Conservation (phyloP, 2,113 vertebrate genomes). For the Glaucidium brasilianum region DNA sequence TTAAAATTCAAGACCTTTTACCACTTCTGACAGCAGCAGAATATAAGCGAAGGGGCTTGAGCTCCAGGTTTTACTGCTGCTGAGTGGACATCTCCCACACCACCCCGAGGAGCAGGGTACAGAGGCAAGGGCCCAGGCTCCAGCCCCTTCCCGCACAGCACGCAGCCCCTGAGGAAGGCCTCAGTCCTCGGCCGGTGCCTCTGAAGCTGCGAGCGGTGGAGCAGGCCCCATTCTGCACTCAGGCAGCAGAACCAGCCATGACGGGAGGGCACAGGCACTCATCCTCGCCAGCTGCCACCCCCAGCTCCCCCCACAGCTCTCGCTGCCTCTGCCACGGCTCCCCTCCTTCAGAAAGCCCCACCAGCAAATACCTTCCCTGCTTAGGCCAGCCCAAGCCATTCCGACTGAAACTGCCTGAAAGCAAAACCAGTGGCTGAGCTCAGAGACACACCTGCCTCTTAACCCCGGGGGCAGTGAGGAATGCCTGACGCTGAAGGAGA, state of each 20-base stretch:
- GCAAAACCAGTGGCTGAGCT: background rate
- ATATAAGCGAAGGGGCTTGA: background rate
- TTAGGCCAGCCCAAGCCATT: background rate
- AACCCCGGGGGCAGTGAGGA: background rate
- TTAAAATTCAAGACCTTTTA: background rate
- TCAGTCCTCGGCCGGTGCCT: background rate
- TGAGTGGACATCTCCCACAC: background rate
- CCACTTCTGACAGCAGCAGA: background rate
- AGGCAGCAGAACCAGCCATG: background rate
- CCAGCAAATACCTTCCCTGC: background rate
- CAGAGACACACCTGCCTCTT: background rate
- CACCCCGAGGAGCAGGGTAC: fast-evolving
- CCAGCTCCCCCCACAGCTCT: background rate
- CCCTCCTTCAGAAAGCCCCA: background rate
- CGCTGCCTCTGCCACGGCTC: fast-evolving
- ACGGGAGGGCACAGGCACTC: fast-evolving
- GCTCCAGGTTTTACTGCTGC: background rate
- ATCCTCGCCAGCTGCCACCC: background rate
- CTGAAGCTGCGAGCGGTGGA: fast-evolving
- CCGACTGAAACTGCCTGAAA: background rate
- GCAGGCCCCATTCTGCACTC: background rate
- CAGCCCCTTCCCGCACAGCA: background rate
- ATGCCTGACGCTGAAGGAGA: background rate
- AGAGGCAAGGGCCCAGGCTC: background rate
- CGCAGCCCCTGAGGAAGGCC: background rate